Base-by-base conservation (phyloP, 2,797 vertebrate genomes). In the Meriones psammophilus region DNA sequence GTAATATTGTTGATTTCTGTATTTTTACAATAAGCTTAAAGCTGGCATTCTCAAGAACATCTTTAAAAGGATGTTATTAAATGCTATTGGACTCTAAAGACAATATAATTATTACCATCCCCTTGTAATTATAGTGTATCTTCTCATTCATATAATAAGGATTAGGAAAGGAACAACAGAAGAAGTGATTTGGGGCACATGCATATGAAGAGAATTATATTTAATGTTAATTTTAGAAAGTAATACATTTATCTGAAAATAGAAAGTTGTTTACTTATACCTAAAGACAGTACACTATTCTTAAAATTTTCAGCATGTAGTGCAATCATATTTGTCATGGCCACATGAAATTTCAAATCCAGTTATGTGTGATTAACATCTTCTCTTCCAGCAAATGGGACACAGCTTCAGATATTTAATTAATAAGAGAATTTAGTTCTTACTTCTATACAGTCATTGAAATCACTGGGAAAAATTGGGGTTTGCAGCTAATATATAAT, bases 131-230 rank as follows among this genome's bases (percentile, higher is more conserved):
- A 83, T 68, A 91, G 3, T 76, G 17, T 50, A 58, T 95, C 7
- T 20, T 93, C 76, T 74, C 71, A 83, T 80, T 79, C 13, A 62
- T 42, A 33, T 33, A 71, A n/a, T 28, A 87, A 17, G 13, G 3
- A 12, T 36, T 58, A 60, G 30, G 9, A 56, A 79, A 71, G 88
- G 60, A 83, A 54, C 96, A 93, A 91, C 66, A 94, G 39, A 62
- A 12, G 30, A 58, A 92, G 73, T 96, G 28, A 68, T 94, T 97
- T 77, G 56, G 85, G 50, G 22, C 22, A 91, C 13, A 68, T 24
- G 20, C 13, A 78, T 69, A 60, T 26, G 56, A 85, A 80, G 74
- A 90, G 69, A 71, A 96, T 69, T 84, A 58, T 56, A 92, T 71
- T 87, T 64, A 46, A 92, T 64, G 33, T 58, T 92, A 84, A 88